Percentiles rank a stretch among this genome's conserved stretches.
Evolutionary conservation across 2,113 vertebrate species (phyloP).

Genomic region (Pandion haliaetus): DNA sequence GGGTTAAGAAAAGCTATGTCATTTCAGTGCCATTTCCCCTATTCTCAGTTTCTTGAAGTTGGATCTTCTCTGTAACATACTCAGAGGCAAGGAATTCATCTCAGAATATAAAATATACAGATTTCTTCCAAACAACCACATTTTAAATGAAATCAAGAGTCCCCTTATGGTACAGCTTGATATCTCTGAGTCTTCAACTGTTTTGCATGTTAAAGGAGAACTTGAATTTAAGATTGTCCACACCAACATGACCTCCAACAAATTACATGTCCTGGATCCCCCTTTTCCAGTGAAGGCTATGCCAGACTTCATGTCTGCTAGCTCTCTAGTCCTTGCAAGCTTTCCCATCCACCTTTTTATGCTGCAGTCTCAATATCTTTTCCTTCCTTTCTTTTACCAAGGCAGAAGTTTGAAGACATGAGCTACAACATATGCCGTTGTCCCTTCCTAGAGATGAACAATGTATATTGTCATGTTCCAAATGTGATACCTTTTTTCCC

Average conservation of each 20-base stretch:
- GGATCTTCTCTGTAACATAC: not conserved
- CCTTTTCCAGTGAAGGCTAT: not conserved
- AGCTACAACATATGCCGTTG: not conserved
- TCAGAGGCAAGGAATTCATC: not conserved
- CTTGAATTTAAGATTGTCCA: not conserved
- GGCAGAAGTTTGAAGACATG: not conserved
- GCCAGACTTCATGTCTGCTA: not conserved
- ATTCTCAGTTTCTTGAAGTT: not conserved
- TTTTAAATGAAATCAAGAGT: not conserved
- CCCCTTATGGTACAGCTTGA: not conserved
- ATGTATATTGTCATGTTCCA: constrained; percentile 9
- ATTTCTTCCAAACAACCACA: not conserved
- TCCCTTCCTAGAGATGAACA: not conserved
- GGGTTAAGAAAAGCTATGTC: not conserved
- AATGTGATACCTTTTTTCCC: not conserved
- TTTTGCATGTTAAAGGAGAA: not conserved
- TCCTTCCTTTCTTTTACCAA: not conserved
- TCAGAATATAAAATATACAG: not conserved
- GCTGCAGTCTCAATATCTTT: not conserved
- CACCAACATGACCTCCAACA: not conserved
- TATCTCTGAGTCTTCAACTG: accelerated
- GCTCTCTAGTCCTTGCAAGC: not conserved
- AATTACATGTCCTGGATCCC: not conserved
- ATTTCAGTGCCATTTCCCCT: not conserved
- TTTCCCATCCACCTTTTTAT: not conserved